Evolutionary conservation across 2,113 vertebrate species (phyloP).

Genomic region (Eulemur macaco): DNA sequence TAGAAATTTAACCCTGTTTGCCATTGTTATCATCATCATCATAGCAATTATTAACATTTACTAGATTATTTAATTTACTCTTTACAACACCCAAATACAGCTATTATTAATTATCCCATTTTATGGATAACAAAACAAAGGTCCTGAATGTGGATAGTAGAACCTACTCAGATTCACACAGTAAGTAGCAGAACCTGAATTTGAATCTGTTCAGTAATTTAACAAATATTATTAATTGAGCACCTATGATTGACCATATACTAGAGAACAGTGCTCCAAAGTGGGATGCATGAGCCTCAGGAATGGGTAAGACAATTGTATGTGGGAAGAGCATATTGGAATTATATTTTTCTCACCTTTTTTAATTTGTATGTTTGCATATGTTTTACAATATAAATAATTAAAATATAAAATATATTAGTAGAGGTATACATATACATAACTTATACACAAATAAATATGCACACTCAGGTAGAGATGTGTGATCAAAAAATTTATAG

Average conservation of each 20-base stretch:
- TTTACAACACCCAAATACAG: not conserved
- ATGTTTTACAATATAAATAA: not conserved
- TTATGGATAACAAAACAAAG: not conserved
- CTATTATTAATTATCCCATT: not conserved
- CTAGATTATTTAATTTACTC: not conserved
- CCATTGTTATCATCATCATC: not conserved
- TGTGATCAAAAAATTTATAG: not conserved
- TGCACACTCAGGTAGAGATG: not conserved
- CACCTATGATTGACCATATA: not conserved
- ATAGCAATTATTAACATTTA: not conserved
- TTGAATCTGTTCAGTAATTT: not conserved
- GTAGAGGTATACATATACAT: not conserved
- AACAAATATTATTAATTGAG: not conserved
- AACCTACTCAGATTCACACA: not conserved
- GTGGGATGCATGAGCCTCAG: not conserved
- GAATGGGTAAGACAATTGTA: not conserved
- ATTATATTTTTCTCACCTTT: not conserved
- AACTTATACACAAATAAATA: not conserved
- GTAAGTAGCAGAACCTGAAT: not conserved
- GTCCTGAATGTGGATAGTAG: not conserved
- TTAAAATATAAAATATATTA: not conserved
- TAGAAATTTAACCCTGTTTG: not conserved
- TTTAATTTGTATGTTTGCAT: not conserved
- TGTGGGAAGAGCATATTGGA: not conserved
- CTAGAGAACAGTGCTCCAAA: not conserved